A percentile compares a stretch with the other conserved stretches of the same genome.
Evolutionary conservation across 1,140 invertebrate genomes (phyloP).

Genomic region (Achroia grisella): DNA sequence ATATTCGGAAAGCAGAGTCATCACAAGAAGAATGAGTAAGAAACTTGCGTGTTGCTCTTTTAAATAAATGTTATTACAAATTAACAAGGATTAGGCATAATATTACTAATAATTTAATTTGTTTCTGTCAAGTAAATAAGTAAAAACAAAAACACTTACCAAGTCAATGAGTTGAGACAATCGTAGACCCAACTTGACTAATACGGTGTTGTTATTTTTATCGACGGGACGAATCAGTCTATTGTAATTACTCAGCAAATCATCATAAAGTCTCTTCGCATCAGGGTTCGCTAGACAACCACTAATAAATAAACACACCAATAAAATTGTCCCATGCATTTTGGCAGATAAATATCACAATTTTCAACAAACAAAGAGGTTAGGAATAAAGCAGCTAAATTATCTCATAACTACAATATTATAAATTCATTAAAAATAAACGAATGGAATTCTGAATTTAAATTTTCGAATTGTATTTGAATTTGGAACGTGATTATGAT

Average conservation of each 20-base stretch:
- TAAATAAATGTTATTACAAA: no score
- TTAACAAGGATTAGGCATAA: no score
- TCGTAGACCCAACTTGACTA: slow-evolving; percentile 92
- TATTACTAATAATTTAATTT: not conserved
- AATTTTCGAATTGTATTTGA: not conserved
- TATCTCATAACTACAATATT: no score
- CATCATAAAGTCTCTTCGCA: slow-evolving; percentile 94
- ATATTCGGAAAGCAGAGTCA: no score
- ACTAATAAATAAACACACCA: slow-evolving; percentile 26
- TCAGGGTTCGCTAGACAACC: slow-evolving; percentile 83
- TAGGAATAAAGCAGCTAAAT: not conserved
- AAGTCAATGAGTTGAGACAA: slow-evolving; percentile 97
- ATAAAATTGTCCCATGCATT: slow-evolving; percentile 19
- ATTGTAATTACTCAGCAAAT: slow-evolving; percentile 97
- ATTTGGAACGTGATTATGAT: slow-evolving; percentile 1
- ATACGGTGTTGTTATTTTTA: slow-evolving; percentile 80
- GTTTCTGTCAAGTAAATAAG: not conserved
- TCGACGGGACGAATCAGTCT: slow-evolving; percentile 93
- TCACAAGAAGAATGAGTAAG: no score
- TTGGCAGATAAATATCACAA: slow-evolving; percentile 2
- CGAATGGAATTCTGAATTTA: not conserved
- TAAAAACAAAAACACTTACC: slow-evolving; percentile 75
- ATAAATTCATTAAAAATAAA: not conserved
- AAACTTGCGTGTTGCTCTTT: no score
- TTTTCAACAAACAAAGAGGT: slow-evolving; percentile 3